Evolutionary conservation across 2,113 vertebrate species (phyloP).

Genomic region (Paradisaea rubra): DNA sequence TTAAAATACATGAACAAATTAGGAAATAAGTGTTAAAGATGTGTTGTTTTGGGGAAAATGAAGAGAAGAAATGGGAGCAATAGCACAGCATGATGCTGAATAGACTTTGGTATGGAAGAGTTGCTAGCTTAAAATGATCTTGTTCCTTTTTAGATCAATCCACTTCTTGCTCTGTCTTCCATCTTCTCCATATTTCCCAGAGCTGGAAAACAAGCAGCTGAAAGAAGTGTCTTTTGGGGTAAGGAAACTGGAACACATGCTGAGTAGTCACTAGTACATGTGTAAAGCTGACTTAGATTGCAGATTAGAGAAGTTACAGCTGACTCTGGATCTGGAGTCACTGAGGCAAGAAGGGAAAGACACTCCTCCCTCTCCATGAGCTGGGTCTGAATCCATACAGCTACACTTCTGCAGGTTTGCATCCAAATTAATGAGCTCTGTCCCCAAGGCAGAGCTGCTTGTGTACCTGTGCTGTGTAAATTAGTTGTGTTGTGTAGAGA

Average conservation of each 20-base stretch:
- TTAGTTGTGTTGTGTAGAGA: background rate
- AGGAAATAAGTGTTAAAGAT: background rate
- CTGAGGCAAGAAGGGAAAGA: background rate
- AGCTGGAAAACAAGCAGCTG: background rate
- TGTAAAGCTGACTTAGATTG: background rate
- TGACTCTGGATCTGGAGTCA: background rate
- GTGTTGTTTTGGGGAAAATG: background rate
- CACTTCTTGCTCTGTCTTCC: background rate
- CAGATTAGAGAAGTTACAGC: background rate
- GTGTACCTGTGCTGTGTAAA: background rate
- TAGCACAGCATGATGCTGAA: background rate
- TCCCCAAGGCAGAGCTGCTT: background rate
- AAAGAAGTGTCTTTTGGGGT: background rate
- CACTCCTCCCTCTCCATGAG: background rate
- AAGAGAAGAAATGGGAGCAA: background rate
- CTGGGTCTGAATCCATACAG: background rate
- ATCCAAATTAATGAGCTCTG: background rate
- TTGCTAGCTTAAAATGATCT: background rate
- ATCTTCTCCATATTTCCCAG: background rate
- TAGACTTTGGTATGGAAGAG: background rate
- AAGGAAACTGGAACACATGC: background rate
- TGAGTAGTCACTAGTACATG: background rate
- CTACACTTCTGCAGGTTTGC: background rate
- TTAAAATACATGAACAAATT: background rate
- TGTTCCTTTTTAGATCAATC: background rate